Evolutionary conservation across 2,113 vertebrate genomes (phyloP).

Genomic region (Verasper variegatus): DNA sequence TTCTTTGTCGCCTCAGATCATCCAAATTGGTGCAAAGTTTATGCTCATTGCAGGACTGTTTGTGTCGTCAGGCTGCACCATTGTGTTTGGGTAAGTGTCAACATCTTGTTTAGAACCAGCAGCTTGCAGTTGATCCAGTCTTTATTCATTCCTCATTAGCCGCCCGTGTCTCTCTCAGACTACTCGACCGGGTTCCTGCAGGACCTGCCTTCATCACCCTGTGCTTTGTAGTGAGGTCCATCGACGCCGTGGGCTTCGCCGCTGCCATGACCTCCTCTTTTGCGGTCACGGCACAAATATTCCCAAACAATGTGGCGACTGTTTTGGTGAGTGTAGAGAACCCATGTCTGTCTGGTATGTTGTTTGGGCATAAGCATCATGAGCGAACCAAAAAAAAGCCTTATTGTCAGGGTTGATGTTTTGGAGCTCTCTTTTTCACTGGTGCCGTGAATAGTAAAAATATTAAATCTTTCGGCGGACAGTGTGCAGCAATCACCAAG

Average conservation of each 20-base stretch:
- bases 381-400: slow-evolving; percentile 38
- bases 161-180: slow-evolving; percentile 71
- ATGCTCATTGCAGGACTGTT: slow-evolving; percentile 92
- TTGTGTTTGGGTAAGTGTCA: slow-evolving; percentile 92
- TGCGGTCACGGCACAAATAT: slow-evolving; percentile 89
- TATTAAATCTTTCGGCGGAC: neutral
- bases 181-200: slow-evolving; percentile 86
- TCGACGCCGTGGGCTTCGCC: slow-evolving; percentile 91
- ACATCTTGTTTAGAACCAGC: too few relatives aligned
- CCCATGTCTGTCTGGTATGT: slow-evolving; percentile 49
- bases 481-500: too few relatives aligned
- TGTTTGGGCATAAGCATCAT: slow-evolving; percentile 53
- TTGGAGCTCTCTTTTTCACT: neutral
- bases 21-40: slow-evolving; percentile 94
- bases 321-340: slow-evolving; percentile 87
- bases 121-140: too few relatives aligned
- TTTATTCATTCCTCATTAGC: too few relatives aligned
- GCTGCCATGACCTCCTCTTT: slow-evolving; percentile 89
- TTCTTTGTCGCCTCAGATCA: slow-evolving; percentile 82
- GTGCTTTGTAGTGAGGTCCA: slow-evolving; percentile 90
- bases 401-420: slow-evolving; percentile 32
- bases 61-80: slow-evolving; percentile 88
- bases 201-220: slow-evolving; percentile 86
- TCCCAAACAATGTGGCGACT: slow-evolving; percentile 93
- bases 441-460: slow-evolving; percentile 1